Conservation (phyloP, 2,888 invertebrate genomes). For the Pseudoips prasinana region DNA sequence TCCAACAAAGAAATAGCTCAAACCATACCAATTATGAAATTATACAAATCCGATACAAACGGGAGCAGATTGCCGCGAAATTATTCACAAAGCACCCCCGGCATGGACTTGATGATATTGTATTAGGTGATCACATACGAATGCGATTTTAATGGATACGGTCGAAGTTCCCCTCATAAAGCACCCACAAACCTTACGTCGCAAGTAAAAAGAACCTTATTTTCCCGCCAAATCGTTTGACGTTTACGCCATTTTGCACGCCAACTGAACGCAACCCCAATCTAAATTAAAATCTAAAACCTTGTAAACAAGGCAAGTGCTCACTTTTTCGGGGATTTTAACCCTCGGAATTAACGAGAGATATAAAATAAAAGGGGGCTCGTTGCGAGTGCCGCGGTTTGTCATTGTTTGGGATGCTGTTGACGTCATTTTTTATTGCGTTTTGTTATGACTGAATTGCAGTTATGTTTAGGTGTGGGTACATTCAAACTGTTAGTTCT, state of each 20-base stretch:
- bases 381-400: conserved; percentile 53
- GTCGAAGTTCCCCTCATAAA: conserved; percentile 43
- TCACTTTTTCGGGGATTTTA: conserved; percentile 83
- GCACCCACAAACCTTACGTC: conserved; percentile 38
- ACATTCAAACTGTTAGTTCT: no score
- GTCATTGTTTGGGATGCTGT: conserved; percentile 38
- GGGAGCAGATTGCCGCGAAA: conserved; percentile 79
- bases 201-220: conserved; percentile 42
- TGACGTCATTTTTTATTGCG: conserved; percentile 25
- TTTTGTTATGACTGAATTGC: conserved; percentile 2
- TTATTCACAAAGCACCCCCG: conserved; percentile 78
- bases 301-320: conserved; percentile 84
- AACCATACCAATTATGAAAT: conserved; percentile 56
- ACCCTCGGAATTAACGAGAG: conserved; percentile 80
- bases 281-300: conserved; percentile 84
- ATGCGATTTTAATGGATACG: conserved; percentile 81
- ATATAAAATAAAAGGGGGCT: conserved; percentile 60
- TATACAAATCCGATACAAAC: conserved; percentile 69
- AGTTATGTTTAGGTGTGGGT: no score
- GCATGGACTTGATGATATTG: conserved; percentile 80
- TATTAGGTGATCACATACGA: conserved; percentile 83
- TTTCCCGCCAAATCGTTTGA: conserved; percentile 38
- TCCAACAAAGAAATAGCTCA: conserved; percentile 23
- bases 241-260: conserved; percentile 57
- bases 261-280: conserved; percentile 63